Base-by-base conservation (phyloP, 2,888 invertebrate genomes). In the Salpingus planirostris region DNA sequence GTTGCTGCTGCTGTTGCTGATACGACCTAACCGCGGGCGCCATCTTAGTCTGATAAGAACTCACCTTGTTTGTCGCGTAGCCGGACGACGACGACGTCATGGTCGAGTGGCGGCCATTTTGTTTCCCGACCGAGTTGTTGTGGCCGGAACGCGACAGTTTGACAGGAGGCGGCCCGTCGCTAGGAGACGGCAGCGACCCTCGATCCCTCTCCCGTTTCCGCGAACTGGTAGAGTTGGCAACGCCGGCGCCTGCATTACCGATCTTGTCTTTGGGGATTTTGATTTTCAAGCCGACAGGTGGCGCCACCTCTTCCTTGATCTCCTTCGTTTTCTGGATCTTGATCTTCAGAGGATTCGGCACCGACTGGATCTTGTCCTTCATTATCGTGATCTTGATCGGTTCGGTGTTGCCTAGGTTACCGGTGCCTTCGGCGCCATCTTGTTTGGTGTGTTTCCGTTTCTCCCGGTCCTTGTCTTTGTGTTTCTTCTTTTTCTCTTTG, bases 231-330 rank as follows among this genome's bases (percentile, higher is more conserved):
- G n/a, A n/a, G n/a, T n/a, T n/a, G n/a, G n/a, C n/a, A n/a, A n/a
- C n/a, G n/a, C n/a, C n/a, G n/a, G n/a, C n/a, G n/a, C n/a, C n/a
- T n/a, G n/a, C n/a, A 36, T 57, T 29, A 42, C 65, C 74, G 23
- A 85, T 61, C 29, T 80, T 68, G 42, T 85, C 84, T 55, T 83
- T 85, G 1, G 83, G 79, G 29, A 88, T 88, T 61, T 86, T 88
- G 27, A 88, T 82, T 60, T 87, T 87, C 26, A 88, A 57, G 1
- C 80, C 78, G 1, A 62, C 52, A 1, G 69, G 67, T 29, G 64
- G 65, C 31, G 31, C 36, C 34, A 76, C 73, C 42, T 84, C 83
- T 53, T 84, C 84, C 13, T 84, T 76, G 44, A 88, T 86, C 67
- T 86, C 87, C 48, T 87, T 81, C 62, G 84, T 86, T 23, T 49